phyloP scores from a whole-genome alignment of 2,797 vertebrate genomes.

The Varecia variegata region DNA sequence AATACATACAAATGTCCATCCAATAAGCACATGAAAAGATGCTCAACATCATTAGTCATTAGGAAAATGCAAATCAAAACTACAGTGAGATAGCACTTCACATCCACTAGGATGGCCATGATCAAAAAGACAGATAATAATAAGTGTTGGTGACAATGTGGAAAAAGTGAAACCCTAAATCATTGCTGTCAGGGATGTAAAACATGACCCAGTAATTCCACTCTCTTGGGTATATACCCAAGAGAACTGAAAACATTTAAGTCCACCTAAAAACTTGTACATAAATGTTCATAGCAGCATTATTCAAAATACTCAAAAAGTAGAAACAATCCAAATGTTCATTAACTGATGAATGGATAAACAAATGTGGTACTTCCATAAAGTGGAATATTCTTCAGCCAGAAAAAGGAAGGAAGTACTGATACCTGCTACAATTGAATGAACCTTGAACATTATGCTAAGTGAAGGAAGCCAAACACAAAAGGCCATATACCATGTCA shows the following conservation, averaged over 20 bases:
- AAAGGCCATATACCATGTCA: neutral
- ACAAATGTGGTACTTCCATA: neutral
- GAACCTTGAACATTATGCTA: neutral
- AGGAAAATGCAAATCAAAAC: conserved; percentile 35
- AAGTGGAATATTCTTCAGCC: neutral
- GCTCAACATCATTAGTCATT: neutral
- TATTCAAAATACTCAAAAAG: neutral
- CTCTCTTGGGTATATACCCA: neutral
- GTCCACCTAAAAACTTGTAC: neutral
- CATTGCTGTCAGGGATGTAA: neutral
- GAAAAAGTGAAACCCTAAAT: neutral
- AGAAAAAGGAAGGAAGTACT: neutral
- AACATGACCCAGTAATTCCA: neutral
- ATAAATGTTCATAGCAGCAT: neutral
- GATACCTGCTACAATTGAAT: neutral
- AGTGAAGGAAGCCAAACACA: conserved; percentile 16
- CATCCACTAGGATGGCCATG: neutral
- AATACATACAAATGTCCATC: neutral
- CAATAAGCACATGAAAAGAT: neutral
- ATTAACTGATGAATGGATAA: neutral
- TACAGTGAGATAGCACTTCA: neutral
- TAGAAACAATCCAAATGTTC: neutral
- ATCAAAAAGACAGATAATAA: neutral
- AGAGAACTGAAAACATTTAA: neutral
- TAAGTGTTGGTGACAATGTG: neutral